phyloP scores from a whole-genome alignment of 2,113 vertebrate species.

The Entomyzon cyanotis region DNA sequence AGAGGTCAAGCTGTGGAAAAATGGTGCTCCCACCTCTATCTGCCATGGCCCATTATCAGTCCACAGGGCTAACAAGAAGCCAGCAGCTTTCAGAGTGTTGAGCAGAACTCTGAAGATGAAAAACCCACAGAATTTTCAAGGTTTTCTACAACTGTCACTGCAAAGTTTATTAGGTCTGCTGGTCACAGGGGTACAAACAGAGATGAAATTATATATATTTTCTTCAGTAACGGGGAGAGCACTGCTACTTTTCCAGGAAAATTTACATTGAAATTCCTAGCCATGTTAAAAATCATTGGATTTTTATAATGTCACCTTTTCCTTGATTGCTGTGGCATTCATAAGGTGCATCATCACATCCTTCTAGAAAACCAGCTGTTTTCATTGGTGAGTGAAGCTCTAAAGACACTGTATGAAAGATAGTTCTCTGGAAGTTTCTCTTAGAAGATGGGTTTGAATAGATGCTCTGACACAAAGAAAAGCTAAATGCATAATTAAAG shows the following conservation, averaged over 20 bases:
- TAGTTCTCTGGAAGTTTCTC: background rate
- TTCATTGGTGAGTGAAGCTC: background rate
- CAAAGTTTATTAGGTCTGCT: background rate
- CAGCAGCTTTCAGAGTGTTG: background rate
- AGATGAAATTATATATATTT: background rate
- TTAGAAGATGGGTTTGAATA: background rate
- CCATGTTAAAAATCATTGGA: background rate
- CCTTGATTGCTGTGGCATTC: constrained; percentile 19
- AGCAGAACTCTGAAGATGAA: background rate
- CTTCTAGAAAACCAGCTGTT: constrained; percentile 4
- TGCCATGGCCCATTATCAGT: background rate
- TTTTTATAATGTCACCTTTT: constrained; percentile 4
- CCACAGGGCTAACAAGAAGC: background rate
- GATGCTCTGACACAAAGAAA: background rate
- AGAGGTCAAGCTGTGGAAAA: background rate
- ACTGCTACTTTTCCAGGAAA: background rate
- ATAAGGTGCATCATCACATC: background rate
- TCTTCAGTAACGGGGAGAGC: background rate
- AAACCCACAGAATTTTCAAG: background rate
- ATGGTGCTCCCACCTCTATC: accelerated
- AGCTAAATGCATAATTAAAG: background rate
- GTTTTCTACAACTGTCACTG: background rate
- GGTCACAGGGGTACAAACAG: background rate
- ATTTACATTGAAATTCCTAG: background rate
- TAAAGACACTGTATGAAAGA: background rate